Percentiles rank a stretch among this genome's conserved stretches.
Evolutionary conservation across 35 echinoderm and acorn worm genomes (phyloP).

Genomic region (Hemicentrotus pulcherrimus): DNA sequence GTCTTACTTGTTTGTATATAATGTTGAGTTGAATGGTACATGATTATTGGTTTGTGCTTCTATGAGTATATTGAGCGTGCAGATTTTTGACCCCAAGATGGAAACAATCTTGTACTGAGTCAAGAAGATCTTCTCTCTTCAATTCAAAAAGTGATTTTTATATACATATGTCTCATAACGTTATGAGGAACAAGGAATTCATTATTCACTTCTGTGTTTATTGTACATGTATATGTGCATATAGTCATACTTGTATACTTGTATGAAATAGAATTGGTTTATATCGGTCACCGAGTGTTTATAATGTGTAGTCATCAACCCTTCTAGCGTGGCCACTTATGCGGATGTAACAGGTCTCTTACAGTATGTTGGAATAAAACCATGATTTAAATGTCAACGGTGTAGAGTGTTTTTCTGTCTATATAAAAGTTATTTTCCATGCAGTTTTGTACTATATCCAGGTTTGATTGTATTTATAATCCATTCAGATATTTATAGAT

Average conservation of each 20-base stretch:
- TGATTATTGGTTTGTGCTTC: neutral
- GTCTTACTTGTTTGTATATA: neutral
- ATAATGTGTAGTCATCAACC: neutral
- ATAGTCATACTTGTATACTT: neutral
- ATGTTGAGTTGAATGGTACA: neutral
- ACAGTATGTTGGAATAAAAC: neutral
- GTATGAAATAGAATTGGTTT: neutral
- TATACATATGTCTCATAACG: neutral
- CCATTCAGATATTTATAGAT: neutral
- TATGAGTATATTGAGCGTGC: neutral
- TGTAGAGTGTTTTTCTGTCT: neutral
- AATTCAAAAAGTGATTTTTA: neutral
- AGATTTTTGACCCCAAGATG: neutral
- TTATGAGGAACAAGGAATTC: neutral
- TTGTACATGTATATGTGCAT: neutral
- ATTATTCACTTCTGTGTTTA: neutral
- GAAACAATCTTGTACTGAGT: neutral
- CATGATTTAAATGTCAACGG: neutral
- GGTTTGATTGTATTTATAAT: neutral
- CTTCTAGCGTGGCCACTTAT: neutral
- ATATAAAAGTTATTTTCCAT: neutral
- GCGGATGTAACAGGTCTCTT: neutral
- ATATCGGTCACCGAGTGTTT: neutral
- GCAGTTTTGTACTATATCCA: neutral
- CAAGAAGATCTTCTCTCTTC: neutral